Conservation (phyloP, 2,113 vertebrate genomes). For the Epinephelus fuscoguttatus region DNA sequence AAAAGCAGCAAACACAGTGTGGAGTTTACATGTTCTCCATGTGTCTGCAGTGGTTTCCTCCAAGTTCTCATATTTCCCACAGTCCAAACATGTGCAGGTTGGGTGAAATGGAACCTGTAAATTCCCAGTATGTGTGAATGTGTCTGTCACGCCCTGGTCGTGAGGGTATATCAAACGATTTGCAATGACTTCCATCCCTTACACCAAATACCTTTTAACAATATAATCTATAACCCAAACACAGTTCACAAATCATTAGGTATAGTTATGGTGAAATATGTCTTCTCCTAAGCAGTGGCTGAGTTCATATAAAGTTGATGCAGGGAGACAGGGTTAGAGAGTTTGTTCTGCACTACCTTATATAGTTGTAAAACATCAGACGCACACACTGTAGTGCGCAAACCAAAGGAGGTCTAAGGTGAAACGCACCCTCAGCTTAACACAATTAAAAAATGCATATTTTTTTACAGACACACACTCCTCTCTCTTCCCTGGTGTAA, state of each 20-base stretch:
- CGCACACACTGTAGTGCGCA: conserved; percentile 13
- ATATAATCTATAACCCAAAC: background rate
- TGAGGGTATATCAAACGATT: background rate
- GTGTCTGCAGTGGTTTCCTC: background rate
- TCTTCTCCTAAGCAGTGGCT: background rate
- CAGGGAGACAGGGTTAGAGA: conserved; percentile 18
- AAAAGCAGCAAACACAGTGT: conserved; percentile 6
- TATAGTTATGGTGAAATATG: background rate
- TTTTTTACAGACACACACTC: conserved; percentile 42
- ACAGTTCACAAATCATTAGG: background rate
- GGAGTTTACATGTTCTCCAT: conserved; percentile 10
- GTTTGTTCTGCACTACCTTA: conserved; percentile 22
- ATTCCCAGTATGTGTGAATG: conserved; percentile 5
- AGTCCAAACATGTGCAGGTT: background rate
- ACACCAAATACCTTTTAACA: background rate
- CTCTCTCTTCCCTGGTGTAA: conserved; percentile 16
- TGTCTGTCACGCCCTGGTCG: background rate
- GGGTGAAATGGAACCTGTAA: background rate
- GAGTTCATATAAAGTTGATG: conserved; percentile 43
- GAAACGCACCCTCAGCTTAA: conserved; percentile 9
- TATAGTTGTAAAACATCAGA: conserved; percentile 38
- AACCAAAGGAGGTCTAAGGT: conserved; percentile 32
- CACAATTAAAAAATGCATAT: conserved; percentile 38
- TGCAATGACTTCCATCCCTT: background rate
- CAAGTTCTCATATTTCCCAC: background rate